Conservation (phyloP, 2,797 vertebrate genomes). For the Sebastes nivosus region DNA sequence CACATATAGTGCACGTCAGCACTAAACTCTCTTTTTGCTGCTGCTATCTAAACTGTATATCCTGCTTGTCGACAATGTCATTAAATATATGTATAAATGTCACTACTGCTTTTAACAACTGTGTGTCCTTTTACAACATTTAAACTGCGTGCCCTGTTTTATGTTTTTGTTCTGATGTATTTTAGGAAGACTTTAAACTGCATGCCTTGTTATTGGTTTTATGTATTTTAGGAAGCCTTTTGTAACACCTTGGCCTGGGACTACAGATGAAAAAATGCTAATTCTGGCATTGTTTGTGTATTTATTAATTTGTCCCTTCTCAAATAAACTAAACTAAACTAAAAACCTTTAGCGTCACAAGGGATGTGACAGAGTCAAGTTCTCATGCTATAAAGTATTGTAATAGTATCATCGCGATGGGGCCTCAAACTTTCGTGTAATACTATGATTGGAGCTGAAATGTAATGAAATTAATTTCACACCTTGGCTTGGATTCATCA, state of each 20-base stretch:
- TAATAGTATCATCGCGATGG: not conserved
- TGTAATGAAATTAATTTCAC: not conserved
- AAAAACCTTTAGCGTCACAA: not conserved
- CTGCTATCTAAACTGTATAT: too few relatives aligned
- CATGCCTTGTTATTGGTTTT: not conserved
- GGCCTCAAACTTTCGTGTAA: not conserved
- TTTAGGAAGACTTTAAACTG: too few relatives aligned
- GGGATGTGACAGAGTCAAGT: not conserved
- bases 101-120: not conserved
- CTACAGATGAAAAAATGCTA: fast-evolving
- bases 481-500: not conserved
- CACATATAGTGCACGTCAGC: too few relatives aligned
- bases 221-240: not conserved
- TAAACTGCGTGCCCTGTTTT: too few relatives aligned
- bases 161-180: too few relatives aligned
- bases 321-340: too few relatives aligned
- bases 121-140: too few relatives aligned
- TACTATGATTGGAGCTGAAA: not conserved
- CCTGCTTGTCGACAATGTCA: too few relatives aligned
- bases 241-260: too few relatives aligned
- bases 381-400: not conserved
- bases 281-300: too few relatives aligned
- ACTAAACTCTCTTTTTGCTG: too few relatives aligned
- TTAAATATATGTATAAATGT: not conserved
- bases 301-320: too few relatives aligned